Base-by-base conservation (phyloP, 2,888 invertebrate species). In the Galeopsomyia nigrocyanea region DNA sequence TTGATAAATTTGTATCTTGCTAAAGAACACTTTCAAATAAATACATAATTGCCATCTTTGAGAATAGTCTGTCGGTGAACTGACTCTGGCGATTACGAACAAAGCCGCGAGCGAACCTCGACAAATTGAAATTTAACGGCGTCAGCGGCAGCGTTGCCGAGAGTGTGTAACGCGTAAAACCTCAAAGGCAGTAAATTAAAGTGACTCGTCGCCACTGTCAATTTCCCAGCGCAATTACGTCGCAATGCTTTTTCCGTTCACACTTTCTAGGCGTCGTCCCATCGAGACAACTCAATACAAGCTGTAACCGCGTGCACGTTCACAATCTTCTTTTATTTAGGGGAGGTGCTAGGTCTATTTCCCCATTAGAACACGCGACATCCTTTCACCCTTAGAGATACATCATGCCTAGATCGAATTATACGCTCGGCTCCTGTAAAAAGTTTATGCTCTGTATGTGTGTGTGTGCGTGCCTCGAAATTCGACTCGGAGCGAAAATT, bases 401-500 rank as follows among this genome's bases (percentile, higher is more conserved):
- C 51, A 57, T 56, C 5, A 46, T 46, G 55, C 22, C 53, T 58
- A 51, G 66, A 70, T 73, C 69, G 51, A 73, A 73, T 73, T 74
- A 67, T 70, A 74, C 67, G 66, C 47, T 62, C 49, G 58, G 60
- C 68, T 53, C 66, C 65, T 19, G 51, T 53, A 61, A 69, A 69
- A 70, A 39, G 39, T 13, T 39, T 10, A 13, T 10, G 39, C 39
- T 39, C 39, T 57, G 49, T 21, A 16, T 31, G 19, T 19, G 19
- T 19, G n/a, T n/a, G 55, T 13, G 19, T 6, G 61, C 49, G 46
- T 19, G 66, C 13, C 39, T 39, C 62, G 73, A 57, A 74, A 74
- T 73, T 67, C 66, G 73, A 69, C 66, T 55, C 66, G 66, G 61
- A 62, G 57, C 47, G 69, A 62, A 70, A 70, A 70, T 63, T 70